phyloP scores from a whole-genome alignment of 2,888 invertebrate species.

The Dasysyrphus albostriatus region DNA sequence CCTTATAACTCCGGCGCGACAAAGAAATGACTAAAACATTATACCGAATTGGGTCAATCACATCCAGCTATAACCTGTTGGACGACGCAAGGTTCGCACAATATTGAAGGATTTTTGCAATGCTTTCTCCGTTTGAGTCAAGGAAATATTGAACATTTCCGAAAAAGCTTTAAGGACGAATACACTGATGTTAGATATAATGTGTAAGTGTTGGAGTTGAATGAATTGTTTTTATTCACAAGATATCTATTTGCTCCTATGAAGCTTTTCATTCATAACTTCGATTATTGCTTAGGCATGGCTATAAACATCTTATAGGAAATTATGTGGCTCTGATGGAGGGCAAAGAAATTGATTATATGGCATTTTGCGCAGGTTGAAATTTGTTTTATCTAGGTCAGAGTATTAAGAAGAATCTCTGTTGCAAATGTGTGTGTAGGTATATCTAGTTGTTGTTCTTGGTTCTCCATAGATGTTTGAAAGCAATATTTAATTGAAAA shows the following conservation, averaged over 20 bases:
- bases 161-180: constrained; percentile 40
- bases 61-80: constrained; percentile 50
- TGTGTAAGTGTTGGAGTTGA: neutral
- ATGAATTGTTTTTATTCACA: constrained; percentile 9
- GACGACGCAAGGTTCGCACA: constrained; percentile 23
- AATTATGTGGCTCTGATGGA: neutral
- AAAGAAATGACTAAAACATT: neutral
- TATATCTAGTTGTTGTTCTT: too few relatives aligned
- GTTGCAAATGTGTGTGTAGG: too few relatives aligned
- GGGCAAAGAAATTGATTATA: neutral
- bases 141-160: constrained; percentile 17
- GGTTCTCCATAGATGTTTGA: neutral
- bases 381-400: neutral
- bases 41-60: constrained; percentile 1
- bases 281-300: neutral
- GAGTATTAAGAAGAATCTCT: neutral
- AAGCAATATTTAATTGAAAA: neutral
- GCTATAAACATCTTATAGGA: neutral
- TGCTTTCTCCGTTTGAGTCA: neutral
- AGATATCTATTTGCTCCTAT: neutral
- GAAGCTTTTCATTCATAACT: constrained; percentile 66
- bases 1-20: neutral
- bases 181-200: neutral
- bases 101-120: constrained; percentile 40
- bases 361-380: neutral